Evolutionary conservation across 2,797 vertebrate species (phyloP).

Genomic region (Sebastes cheni): DNA sequence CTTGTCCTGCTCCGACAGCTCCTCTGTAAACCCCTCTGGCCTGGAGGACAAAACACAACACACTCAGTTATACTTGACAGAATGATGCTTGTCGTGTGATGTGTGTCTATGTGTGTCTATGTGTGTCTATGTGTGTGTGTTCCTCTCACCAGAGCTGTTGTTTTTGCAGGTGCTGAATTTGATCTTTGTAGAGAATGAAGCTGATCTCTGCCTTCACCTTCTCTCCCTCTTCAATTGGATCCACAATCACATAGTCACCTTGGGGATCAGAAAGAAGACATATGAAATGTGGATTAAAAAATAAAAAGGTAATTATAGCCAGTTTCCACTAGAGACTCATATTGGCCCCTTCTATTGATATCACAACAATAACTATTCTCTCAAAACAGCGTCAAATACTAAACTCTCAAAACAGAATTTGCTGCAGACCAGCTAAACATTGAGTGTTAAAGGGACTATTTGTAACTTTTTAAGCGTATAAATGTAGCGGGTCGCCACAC

Average conservation of each 20-base stretch:
- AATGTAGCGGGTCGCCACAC: too few relatives aligned
- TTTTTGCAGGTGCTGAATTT: conserved; percentile 87
- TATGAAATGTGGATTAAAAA: not conserved
- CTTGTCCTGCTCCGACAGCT: conserved; percentile 42
- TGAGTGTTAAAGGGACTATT: not conserved
- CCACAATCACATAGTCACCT: conserved; percentile 92
- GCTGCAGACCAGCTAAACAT: not conserved
- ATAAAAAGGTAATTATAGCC: not conserved
- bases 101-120: too few relatives aligned
- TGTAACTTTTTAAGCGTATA: too few relatives aligned
- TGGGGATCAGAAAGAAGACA: not conserved
- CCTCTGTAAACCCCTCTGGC: conserved; percentile 82
- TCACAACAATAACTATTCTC: not conserved
- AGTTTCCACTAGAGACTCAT: not conserved
- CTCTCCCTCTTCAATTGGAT: conserved; percentile 93
- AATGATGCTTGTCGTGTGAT: not conserved
- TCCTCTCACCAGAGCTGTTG: conserved; percentile 84
- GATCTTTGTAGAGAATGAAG: conserved; percentile 90
- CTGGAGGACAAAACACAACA: conserved; percentile 59
- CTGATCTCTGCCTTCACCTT: conserved; percentile 94
- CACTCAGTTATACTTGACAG: not conserved
- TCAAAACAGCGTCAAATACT: not conserved
- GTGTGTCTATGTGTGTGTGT: not conserved
- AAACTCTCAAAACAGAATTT: not conserved
- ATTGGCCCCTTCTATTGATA: not conserved